phyloP scores from a whole-genome alignment of 2,888 invertebrate genomes.

The Aspidapion aeneum region DNA sequence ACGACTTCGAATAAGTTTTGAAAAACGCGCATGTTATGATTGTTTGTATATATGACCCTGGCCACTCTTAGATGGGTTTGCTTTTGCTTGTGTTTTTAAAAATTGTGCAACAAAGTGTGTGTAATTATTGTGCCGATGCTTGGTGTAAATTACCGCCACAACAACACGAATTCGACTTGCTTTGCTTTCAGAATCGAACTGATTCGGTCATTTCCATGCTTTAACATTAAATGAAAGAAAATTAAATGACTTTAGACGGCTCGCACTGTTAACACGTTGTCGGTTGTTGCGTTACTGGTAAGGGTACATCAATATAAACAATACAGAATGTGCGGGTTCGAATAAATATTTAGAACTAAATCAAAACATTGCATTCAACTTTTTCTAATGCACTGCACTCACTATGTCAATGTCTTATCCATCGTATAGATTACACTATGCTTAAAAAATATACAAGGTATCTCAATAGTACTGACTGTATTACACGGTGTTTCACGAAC shows the following conservation, averaged over 20 bases:
- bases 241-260: neutral
- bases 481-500: no score
- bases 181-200: neutral
- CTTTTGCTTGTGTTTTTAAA: neutral
- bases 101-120: neutral
- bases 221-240: neutral
- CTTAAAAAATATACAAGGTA: no score
- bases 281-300: neutral
- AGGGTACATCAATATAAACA: neutral
- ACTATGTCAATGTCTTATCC: no score
- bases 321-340: neutral
- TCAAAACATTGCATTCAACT: neutral
- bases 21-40: neutral
- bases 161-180: neutral
- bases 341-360: neutral
- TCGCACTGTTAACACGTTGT: neutral
- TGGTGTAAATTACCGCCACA: neutral
- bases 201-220: neutral
- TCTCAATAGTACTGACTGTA: no score
- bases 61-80: neutral
- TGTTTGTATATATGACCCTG: neutral
- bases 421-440: no score
- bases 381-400: neutral
- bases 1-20: neutral
- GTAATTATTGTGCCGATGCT: neutral